Percentiles rank a stretch among this genome's conserved stretches.
Evolutionary conservation across 2,797 vertebrate species (phyloP).

Genomic region (Pampus argenteus): DNA sequence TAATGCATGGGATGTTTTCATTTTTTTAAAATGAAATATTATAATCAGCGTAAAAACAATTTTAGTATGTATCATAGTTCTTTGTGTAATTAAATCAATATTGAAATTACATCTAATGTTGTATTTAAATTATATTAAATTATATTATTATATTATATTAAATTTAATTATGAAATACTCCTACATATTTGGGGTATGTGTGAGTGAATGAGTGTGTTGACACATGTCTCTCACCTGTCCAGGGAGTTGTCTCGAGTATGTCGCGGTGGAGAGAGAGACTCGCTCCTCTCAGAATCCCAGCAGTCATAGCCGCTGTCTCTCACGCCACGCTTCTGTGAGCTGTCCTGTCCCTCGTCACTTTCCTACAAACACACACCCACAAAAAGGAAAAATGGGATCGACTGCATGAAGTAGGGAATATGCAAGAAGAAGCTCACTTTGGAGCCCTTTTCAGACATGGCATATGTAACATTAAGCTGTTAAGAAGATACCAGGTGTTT

Average conservation of each 20-base stretch:
- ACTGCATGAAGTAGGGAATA: background rate
- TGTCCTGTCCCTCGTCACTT: conserved; percentile 88
- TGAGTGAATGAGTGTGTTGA: conserved; percentile 14
- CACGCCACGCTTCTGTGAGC: conserved; percentile 89
- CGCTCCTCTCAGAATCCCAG: conserved; percentile 97
- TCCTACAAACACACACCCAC: conserved; percentile 80
- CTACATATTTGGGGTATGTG: conserved; percentile 1
- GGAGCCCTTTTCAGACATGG: too few species aligned
- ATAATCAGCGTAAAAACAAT: too few species aligned
- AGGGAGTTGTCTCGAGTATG: conserved; percentile 96
- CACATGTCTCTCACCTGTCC: conserved; percentile 86
- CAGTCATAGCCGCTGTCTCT: conserved; percentile 98
- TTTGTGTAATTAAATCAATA: background rate
- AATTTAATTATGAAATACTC: too few species aligned
- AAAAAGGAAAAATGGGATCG: background rate
- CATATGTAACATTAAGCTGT: too few species aligned
- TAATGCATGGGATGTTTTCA: background rate
- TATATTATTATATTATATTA: too few species aligned
- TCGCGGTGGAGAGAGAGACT: conserved; percentile 93
- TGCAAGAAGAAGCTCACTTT: background rate
- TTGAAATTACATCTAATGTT: background rate
- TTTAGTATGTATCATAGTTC: too few species aligned
- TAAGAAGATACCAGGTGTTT: background rate
- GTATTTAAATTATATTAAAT: background rate
- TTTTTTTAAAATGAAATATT: too few species aligned